Evolutionary conservation across 2,113 vertebrate species (phyloP), one percentile per base, ranked within the genome.

Genomic region (Hippocampus zosterae): DNA sequence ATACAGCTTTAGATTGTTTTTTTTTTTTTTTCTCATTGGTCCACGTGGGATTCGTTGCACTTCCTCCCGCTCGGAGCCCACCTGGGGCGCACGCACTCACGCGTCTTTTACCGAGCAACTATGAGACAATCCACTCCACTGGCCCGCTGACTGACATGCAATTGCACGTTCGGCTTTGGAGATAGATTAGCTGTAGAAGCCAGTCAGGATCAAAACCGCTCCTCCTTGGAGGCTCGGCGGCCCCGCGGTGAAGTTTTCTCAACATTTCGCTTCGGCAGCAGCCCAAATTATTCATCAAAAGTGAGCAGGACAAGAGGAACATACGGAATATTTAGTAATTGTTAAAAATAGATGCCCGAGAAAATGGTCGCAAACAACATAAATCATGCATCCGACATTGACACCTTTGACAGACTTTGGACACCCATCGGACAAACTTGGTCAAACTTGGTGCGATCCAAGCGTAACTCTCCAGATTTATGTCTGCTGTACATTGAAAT

Each of bases 381-480:
- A 74, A 71, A 83, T 84, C 68, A 70, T 81, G 41, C 65, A 80
- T 63, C 73, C 15, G 55, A 29, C 70, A 71, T 48, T 85, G 81
- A 77, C 60, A 42, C 56, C 67, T 69, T 71, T n/a, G 53, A 63
- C 69, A 5, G 70, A 66, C 75, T 63, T 55, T 19, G 68, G 85
- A 85, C 85, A 81, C 85, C 70, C 84, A 76, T 78, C 79, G 76
- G 7, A 84, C 84, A 62, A 33, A 71, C 62, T 55, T 11, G 53
- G 70, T 81, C 79, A 79, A 83, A 85, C 82, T 82, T 78, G 60
- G 68, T 56, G 73, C 73, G 78, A 75, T 72, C 60, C 37, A 73
- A 67, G 69, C 16, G 16, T 8, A 37, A 60, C 37, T 21, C 18
- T 5, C 33, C 33, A 5, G 33, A 37, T 37, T 37, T 37, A 37